Conservation (phyloP, 2,113 vertebrate species). For the Psilopogon haemacephalus region DNA sequence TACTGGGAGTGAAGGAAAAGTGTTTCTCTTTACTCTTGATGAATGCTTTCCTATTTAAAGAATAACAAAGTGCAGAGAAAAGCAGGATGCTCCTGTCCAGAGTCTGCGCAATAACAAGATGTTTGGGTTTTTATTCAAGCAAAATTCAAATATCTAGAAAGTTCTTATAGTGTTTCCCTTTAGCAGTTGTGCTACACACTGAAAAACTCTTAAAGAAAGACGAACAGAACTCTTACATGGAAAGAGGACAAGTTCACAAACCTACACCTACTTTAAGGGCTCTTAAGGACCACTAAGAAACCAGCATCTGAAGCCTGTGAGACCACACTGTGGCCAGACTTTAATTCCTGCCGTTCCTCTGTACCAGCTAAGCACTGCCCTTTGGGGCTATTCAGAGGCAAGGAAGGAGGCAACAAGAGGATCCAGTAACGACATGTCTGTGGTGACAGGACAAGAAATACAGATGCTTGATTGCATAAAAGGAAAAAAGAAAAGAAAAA, state of each 20-base stretch:
- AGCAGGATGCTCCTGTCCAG: constrained; percentile 24
- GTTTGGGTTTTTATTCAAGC: background rate
- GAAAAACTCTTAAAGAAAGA: background rate
- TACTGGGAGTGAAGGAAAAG: background rate
- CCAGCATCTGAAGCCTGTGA: background rate
- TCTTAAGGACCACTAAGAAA: background rate
- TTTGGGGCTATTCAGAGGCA: background rate
- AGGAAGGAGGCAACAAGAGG: background rate
- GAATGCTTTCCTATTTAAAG: constrained; percentile 60
- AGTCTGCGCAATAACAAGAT: background rate
- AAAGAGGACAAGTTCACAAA: background rate
- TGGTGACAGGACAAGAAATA: background rate
- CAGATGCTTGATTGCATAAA: background rate
- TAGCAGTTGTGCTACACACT: background rate
- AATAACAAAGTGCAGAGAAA: constrained; percentile 14
- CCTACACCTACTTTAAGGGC: background rate
- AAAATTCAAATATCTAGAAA: background rate
- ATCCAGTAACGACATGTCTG: background rate
- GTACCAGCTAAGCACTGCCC: background rate
- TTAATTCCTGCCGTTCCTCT: background rate
- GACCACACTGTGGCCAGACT: background rate
- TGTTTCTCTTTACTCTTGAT: constrained; percentile 33
- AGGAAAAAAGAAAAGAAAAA: no score
- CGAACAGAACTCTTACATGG: background rate
- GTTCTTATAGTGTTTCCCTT: background rate